Percentiles rank a stretch among this genome's conserved stretches.
Evolutionary conservation across 2,113 vertebrate genomes (phyloP).

Genomic region (Tupaia chinensis): DNA sequence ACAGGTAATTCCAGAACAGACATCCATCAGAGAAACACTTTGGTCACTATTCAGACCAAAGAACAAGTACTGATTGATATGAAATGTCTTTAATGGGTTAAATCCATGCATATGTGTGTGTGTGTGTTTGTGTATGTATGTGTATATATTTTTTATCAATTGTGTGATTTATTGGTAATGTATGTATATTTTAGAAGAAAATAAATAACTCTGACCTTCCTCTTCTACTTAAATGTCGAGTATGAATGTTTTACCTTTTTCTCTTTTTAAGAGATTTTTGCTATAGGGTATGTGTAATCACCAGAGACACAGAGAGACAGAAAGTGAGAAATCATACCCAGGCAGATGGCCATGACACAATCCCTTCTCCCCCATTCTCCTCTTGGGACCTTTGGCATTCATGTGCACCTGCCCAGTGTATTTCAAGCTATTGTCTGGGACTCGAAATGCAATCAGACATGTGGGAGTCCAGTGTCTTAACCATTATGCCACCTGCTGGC

Average conservation of each 20-base stretch:
- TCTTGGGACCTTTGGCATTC: too few species aligned
- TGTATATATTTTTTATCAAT: background rate
- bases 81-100: slow-evolving; percentile 30
- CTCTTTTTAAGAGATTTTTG: too few species aligned
- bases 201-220: background rate
- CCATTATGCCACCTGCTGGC: too few species aligned
- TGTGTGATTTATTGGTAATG: background rate
- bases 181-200: background rate
- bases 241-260: background rate
- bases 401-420: too few species aligned
- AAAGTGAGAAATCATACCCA: too few species aligned
- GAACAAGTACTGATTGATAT: background rate
- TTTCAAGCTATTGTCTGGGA: too few species aligned
- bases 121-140: background rate
- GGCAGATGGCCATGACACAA: too few species aligned
- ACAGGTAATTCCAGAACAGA: slow-evolving; percentile 87
- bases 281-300: too few species aligned
- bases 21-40: background rate
- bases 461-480: too few species aligned
- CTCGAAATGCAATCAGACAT: too few species aligned
- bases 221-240: slow-evolving; percentile 10
- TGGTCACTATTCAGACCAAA: slow-evolving; percentile 1
- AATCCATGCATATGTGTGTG: slow-evolving; percentile 1
- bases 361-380: too few species aligned
- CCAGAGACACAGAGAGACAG: too few species aligned